phyloP scores from a whole-genome alignment of 1,140 invertebrate species.

The Aphis craccivora region DNA sequence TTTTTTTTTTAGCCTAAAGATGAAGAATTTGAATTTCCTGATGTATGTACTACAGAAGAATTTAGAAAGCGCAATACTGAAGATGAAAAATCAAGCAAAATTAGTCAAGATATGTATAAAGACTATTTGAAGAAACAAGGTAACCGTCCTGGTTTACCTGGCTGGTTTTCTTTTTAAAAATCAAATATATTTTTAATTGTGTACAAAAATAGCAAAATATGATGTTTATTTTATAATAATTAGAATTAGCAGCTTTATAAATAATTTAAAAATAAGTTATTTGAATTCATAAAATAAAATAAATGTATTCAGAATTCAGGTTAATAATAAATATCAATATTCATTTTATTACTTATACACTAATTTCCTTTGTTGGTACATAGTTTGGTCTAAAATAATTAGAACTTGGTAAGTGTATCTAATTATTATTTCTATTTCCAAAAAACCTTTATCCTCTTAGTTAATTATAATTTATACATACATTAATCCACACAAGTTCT shows the following conservation, averaged over 20 bases:
- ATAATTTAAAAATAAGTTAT: neutral
- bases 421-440: no score
- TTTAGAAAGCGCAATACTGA: slow-evolving; percentile 41
- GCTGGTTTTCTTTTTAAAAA: slow-evolving; percentile 60
- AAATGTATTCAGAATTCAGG: neutral
- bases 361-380: neutral
- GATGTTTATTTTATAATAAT: neutral
- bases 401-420: neutral
- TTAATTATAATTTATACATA: no score
- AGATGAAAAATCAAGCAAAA: slow-evolving; percentile 40
- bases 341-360: neutral
- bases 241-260: neutral
- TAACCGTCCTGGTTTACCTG: slow-evolving; percentile 59
- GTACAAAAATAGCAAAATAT: neutral
- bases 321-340: neutral
- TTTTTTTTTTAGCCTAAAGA: slow-evolving; percentile 56
- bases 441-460: no score
- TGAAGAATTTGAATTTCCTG: slow-evolving; percentile 61
- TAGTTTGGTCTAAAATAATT: neutral
- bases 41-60: slow-evolving; percentile 57
- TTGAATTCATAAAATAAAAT: neutral
- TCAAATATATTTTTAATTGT: neutral
- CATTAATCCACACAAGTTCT: no score
- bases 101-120: slow-evolving; percentile 56
- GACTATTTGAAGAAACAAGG: slow-evolving; percentile 59